phyloP scores from a whole-genome alignment of 2,113 vertebrate species.

The Lepisosteus oculatus region DNA sequence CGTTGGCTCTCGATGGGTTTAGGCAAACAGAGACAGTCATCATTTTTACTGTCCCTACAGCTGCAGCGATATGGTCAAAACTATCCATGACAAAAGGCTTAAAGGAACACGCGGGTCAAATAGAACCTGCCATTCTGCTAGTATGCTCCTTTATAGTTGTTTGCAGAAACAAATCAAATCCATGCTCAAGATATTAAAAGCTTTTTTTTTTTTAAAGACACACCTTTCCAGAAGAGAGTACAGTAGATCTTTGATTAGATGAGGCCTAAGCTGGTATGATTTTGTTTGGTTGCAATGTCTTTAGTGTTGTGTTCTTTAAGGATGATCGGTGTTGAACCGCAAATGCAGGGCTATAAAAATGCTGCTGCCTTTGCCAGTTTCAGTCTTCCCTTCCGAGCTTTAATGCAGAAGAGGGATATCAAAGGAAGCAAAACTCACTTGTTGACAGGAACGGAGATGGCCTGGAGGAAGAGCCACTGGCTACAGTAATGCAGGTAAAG shows the following conservation, averaged over 20 bases:
- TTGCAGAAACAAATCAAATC: too few relatives aligned
- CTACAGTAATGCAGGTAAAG: slow-evolving; percentile 90
- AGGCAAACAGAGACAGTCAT: slow-evolving; percentile 37
- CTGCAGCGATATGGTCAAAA: slow-evolving; percentile 33
- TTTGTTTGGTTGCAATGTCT: too few relatives aligned
- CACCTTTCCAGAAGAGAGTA: too few relatives aligned
- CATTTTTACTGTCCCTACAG: slow-evolving; percentile 4
- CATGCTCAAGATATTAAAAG: too few relatives aligned
- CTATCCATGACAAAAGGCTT: slow-evolving; percentile 53
- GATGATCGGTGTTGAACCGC: too few relatives aligned
- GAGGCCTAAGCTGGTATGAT: too few relatives aligned
- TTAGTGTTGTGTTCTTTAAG: too few relatives aligned
- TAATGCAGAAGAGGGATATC: slow-evolving; percentile 38
- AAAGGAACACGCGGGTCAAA: slow-evolving; percentile 59
- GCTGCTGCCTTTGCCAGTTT: neutral
- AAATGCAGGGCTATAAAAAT: neutral
- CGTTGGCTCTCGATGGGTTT: too few relatives aligned
- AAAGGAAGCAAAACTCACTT: slow-evolving; percentile 78
- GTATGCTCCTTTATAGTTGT: slow-evolving; percentile 52
- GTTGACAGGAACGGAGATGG: slow-evolving; percentile 79
- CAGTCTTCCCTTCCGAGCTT: neutral
- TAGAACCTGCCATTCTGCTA: slow-evolving; percentile 63
- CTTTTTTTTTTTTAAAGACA: too few relatives aligned
- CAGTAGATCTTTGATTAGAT: too few relatives aligned
- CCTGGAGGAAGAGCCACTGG: slow-evolving; percentile 88